Base-by-base conservation (phyloP, 2,113 vertebrate genomes). In the Pardalotus punctatus region DNA sequence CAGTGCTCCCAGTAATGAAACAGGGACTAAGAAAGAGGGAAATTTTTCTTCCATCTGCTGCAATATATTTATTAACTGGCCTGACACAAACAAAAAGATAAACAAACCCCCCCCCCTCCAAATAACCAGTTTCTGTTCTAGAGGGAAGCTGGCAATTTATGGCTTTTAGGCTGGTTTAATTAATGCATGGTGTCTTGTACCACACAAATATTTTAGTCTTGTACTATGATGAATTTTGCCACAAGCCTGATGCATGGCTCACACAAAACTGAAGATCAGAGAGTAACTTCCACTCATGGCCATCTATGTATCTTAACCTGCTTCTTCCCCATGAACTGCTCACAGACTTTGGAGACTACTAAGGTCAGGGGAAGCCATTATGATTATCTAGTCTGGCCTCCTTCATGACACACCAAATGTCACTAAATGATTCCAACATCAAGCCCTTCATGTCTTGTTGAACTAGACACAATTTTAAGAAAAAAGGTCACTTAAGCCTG, bases 141-240 rank as follows among this genome's bases (percentile, higher is more conserved):
- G 47, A 79, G 20, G 13, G 27, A 88, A 84, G 14, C 8, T 72
- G 43, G 22, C 4, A 70, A 58, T 73, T 87, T 80, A 69, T 66
- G 16, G 14, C n/a, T 95, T 95, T 89, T 82, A 77, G 58, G 14
- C 11, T 42, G 25, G 27, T 77, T 90, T 96, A 80, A 94, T 96
- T 81, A 94, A 86, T 66, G 71, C 71, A 35, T 1, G 1, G n/a
- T 67, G 22, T 78, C 66, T 71, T 70, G 53, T 58, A 35, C 58
- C 24, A 54, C 45, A 42, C 74, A 56, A 58, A 90, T 14, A 48
- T 85, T 86, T 77, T 43, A 70, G 66, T 88, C 50, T 58, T 62
- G 33, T 50, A 70, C 31, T 47, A 33, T 62, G 87, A 95, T 65
- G 42, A 73, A 81, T 96, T 85, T 93, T 82, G 58, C 74, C 35